A percentile compares a stretch with the other conserved stretches of the same genome.
phyloP scores from a whole-genome alignment of 2,888 invertebrate genomes.

The Pardosa pseudoannulata region DNA sequence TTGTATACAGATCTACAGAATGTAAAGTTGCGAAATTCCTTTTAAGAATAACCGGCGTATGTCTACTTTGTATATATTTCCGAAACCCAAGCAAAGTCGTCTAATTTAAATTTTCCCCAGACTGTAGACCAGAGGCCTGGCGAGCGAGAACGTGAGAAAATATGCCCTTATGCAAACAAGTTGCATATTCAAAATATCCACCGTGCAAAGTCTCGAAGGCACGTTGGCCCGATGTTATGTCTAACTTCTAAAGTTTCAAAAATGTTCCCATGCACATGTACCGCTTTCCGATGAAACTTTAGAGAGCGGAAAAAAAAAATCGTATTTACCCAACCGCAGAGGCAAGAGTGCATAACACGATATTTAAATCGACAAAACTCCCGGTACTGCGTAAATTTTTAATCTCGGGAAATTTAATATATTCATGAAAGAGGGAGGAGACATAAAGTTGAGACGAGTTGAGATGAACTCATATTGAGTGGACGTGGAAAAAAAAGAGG shows the following conservation, averaged over 20 bases:
- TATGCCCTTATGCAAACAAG: conserved; percentile 6
- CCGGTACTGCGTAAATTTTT: neutral
- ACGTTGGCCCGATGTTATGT: neutral
- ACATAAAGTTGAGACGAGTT: neutral
- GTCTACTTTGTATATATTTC: neutral
- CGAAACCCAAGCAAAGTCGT: neutral
- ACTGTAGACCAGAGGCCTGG: too few species aligned
- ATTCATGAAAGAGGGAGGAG: conserved; percentile 35
- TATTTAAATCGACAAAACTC: neutral
- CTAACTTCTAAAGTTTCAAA: conserved; percentile 10
- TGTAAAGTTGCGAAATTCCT: too few species aligned
- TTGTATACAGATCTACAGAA: too few species aligned
- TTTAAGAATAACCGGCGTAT: too few species aligned
- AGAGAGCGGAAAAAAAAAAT: neutral
- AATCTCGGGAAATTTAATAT: conserved; percentile 35
- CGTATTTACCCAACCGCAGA: neutral
- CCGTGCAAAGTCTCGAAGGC: neutral
- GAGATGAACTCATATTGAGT: neutral
- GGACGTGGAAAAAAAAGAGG: neutral
- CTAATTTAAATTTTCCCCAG: conserved; percentile 3
- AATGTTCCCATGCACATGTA: neutral
- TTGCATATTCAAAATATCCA: neutral
- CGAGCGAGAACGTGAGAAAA: conserved; percentile 10
- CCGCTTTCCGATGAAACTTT: neutral
- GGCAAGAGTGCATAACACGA: neutral